These are phyloP conservation scores for Ictidomys tridecemlineatus DNA, from an alignment of 2,113 vertebrate genomes.

Conservation along the genomic window DNA sequence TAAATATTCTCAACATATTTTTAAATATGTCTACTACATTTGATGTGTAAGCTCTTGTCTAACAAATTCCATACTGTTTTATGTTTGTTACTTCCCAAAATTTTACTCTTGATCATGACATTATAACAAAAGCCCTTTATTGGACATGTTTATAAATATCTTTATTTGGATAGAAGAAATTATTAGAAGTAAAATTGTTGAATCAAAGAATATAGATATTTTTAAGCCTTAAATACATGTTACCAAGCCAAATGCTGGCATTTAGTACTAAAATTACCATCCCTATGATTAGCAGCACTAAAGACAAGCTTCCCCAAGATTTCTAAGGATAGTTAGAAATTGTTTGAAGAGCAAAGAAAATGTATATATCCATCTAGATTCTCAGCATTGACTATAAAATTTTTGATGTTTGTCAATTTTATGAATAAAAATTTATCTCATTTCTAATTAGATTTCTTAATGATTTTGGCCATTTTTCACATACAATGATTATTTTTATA, in stretches of 20 bases:
- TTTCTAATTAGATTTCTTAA: neutral
- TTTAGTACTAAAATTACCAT: neutral
- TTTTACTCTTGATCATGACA: neutral
- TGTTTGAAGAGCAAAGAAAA: neutral
- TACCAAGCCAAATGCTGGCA: neutral
- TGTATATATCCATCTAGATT: neutral
- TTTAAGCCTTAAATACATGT: neutral
- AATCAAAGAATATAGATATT: neutral
- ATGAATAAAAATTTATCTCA: neutral
- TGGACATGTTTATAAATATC: neutral
- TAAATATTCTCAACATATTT: neutral
- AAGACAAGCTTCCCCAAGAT: neutral
- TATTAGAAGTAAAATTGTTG: neutral
- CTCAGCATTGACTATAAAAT: neutral
- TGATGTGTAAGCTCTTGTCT: neutral
- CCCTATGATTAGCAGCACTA: neutral
- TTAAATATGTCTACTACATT: neutral
- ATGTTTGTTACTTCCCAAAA: neutral
- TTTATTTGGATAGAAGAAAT: constrained; percentile 10
- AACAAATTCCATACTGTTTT: neutral
- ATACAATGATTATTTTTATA: neutral
- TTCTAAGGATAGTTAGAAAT: neutral
- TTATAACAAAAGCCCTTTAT: neutral
- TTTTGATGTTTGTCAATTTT: neutral
- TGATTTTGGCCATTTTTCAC: neutral